Conservation (phyloP, 2,888 invertebrate genomes). For the Drosophila tanythrix region DNA sequence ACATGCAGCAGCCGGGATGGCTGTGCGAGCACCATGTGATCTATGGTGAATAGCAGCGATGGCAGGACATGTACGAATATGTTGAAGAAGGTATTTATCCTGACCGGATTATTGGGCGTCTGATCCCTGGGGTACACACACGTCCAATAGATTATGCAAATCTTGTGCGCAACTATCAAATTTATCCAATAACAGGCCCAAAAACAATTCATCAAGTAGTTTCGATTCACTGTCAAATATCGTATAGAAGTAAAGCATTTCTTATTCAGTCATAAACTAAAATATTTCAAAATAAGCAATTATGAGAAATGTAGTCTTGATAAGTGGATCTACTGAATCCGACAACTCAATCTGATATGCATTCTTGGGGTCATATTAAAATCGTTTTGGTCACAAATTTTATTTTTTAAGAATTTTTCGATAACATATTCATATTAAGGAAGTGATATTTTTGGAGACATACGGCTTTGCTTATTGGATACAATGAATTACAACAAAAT, state of each 20-base stretch:
- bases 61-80: constrained; percentile 48
- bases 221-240: background rate
- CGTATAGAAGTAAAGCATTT: background rate
- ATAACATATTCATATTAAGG: too few species aligned
- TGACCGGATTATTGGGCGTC: background rate
- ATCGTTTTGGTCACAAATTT: background rate
- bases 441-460: too few species aligned
- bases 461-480: too few species aligned
- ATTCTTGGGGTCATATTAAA: background rate
- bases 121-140: constrained; percentile 25
- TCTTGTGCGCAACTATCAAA: constrained; percentile 2
- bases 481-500: too few species aligned
- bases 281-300: background rate
- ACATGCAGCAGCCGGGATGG: constrained; percentile 55
- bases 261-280: background rate
- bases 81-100: constrained; percentile 10
- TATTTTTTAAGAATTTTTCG: too few species aligned
- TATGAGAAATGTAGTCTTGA: background rate
- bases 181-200: constrained; percentile 55
- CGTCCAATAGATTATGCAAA: constrained; percentile 40
- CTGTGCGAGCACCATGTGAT: constrained; percentile 57
- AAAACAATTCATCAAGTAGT: constrained; percentile 21
- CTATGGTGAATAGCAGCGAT: constrained; percentile 21
- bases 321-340: background rate
- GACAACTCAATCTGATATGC: background rate